A percentile compares a stretch with the other conserved stretches of the same genome.
phyloP scores from a whole-genome alignment of 2,797 vertebrate species.

The Phyllotis vaccarum region DNA sequence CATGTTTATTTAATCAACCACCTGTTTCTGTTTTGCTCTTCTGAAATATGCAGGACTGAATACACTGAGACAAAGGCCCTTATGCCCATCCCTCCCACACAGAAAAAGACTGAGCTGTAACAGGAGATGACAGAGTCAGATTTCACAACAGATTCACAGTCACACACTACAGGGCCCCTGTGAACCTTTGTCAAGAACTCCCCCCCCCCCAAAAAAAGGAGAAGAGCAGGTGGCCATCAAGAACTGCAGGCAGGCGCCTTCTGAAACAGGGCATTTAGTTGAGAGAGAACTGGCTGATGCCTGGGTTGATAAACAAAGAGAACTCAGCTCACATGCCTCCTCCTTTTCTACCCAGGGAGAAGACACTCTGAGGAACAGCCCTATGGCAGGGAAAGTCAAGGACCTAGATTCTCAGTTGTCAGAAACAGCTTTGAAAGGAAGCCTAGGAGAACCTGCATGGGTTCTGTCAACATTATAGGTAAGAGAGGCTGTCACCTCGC shows the following conservation, averaged over 20 bases:
- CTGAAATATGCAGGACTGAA: slow-evolving; percentile 68
- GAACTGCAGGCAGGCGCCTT: neutral
- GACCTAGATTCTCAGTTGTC: neutral
- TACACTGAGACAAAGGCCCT: neutral
- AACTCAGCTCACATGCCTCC: neutral
- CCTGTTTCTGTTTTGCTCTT: slow-evolving; percentile 76
- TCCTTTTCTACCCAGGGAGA: neutral
- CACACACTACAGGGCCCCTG: neutral
- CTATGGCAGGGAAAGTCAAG: neutral
- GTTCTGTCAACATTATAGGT: neutral
- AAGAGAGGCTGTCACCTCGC: neutral
- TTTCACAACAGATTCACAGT: slow-evolving; percentile 54
- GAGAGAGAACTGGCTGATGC: no score
- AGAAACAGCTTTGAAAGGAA: neutral
- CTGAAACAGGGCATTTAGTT: neutral
- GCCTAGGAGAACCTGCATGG: fast-evolving
- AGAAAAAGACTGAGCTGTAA: slow-evolving; percentile 72
- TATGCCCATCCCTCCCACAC: neutral
- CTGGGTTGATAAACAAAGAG: neutral
- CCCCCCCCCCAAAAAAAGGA: no score
- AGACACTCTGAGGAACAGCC: neutral
- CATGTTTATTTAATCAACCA: slow-evolving; percentile 85
- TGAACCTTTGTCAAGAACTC: neutral
- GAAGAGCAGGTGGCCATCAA: neutral
- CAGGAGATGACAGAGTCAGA: slow-evolving; percentile 28